These are phyloP conservation scores for Drosophila lowei DNA, from an alignment of 1,140 invertebrate genomes.

Conservation along the genomic window DNA sequence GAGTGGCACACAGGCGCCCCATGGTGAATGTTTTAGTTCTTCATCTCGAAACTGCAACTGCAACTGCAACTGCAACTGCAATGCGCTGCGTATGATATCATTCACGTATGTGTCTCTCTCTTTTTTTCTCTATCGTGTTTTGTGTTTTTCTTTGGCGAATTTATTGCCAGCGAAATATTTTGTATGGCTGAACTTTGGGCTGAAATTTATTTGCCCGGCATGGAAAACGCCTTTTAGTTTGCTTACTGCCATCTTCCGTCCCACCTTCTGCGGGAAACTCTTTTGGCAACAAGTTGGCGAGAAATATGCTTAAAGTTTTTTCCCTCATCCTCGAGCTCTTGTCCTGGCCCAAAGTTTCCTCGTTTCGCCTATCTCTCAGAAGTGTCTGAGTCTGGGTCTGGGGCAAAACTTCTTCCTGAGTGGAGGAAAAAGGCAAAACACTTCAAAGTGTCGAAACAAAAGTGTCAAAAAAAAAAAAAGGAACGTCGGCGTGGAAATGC, in stretches of 20 bases:
- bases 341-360: slow-evolving; percentile 28
- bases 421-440: slow-evolving; percentile 41
- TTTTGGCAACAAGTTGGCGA: slow-evolving; percentile 74
- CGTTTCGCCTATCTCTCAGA: slow-evolving; percentile 49
- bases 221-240: slow-evolving; percentile 44
- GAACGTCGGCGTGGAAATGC: slow-evolving; percentile 35
- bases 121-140: slow-evolving; percentile 13
- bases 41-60: slow-evolving; percentile 46
- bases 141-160: slow-evolving; percentile 45
- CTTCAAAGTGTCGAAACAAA: slow-evolving; percentile 79
- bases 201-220: slow-evolving; percentile 67
- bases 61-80: slow-evolving; percentile 55
- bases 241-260: slow-evolving; percentile 27
- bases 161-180: slow-evolving; percentile 80
- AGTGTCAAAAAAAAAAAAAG: slow-evolving; percentile 75
- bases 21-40: slow-evolving; percentile 54
- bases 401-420: slow-evolving; percentile 20
- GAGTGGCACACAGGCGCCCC: slow-evolving; percentile 7
- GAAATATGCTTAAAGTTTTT: slow-evolving; percentile 67
- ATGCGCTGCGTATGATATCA: slow-evolving; percentile 75
- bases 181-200: slow-evolving; percentile 66
- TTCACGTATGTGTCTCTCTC: slow-evolving; percentile 16
- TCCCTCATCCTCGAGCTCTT: slow-evolving; percentile 2
- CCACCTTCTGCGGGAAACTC: slow-evolving; percentile 27
- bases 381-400: slow-evolving; percentile 42